These are phyloP conservation scores for Priocnemis perturbator DNA, from an alignment of 2,888 invertebrate genomes.

Conservation along the genomic window DNA sequence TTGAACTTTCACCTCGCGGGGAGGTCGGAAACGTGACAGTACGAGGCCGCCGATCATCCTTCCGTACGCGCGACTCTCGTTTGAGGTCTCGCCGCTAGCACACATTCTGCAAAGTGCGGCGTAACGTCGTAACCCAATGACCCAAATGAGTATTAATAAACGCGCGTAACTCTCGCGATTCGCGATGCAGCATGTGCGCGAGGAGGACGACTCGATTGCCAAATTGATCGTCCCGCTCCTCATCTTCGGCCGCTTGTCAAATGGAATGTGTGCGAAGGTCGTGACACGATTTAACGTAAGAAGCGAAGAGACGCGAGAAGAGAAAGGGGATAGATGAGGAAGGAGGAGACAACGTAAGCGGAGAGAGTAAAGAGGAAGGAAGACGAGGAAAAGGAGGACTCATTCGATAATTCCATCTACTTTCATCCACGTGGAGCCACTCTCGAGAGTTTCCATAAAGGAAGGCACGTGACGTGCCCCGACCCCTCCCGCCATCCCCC, in stretches of 20 bases:
- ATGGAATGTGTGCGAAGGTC: constrained; percentile 12
- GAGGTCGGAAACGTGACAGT: constrained; percentile 36
- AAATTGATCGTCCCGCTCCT: not conserved
- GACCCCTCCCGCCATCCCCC: constrained; percentile 4
- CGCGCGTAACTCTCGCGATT: constrained; percentile 6
- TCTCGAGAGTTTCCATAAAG: constrained; percentile 5
- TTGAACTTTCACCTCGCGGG: constrained; percentile 67
- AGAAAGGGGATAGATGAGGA: not conserved
- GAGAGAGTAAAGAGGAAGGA: constrained; percentile 11
- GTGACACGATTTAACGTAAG: constrained; percentile 24
- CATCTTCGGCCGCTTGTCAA: no score
- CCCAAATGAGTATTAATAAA: constrained; percentile 59
- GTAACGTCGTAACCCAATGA: constrained; percentile 59
- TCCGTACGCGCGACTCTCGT: constrained; percentile 15
- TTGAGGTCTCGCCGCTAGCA: constrained; percentile 15
- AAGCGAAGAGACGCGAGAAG: not conserved
- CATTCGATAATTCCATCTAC: constrained; percentile 25
- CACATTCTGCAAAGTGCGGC: not conserved
- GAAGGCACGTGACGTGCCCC: no score
- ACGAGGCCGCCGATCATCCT: constrained; percentile 41
- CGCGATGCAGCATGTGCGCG: constrained; percentile 6
- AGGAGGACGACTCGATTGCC: not conserved
- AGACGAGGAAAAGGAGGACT: constrained; percentile 10
- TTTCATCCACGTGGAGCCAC: constrained; percentile 21
- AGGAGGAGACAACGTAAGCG: not conserved